Base-by-base conservation (phyloP, 2,888 invertebrate genomes). In the Heteromyza rotundicornis region DNA sequence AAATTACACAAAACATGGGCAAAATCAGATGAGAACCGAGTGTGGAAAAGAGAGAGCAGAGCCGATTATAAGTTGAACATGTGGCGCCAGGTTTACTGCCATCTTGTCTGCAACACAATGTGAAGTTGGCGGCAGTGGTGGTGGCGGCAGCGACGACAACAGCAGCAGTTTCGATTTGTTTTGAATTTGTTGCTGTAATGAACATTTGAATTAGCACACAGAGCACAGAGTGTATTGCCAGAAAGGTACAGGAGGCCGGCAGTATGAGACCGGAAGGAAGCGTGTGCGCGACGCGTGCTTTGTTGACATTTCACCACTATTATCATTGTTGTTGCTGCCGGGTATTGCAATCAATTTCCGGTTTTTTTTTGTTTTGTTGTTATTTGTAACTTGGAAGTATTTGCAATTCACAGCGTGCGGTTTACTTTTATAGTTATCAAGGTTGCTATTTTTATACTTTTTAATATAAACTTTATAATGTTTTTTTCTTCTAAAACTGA, bases 81-180 rank as follows among this genome's bases (percentile, higher is more conserved):
- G 40, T 54, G 59, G 35, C 58, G 56, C 63, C 57, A 60, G 36
- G 14, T 57, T 44, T 52, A 60, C 49, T 49, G 60, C 55, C 63
- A 55, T 58, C 17, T 44, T 59, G 63, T 57, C 63, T 60, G 54
- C 22, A 16, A 17, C 49, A 57, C 19, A 35, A 49, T 35, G 36
- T 40, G 40, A 40, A 40, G 40, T 40, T 40, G 40, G 56, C 50
- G 19, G 57, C 57, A 16, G 20, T 8, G 20, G 49, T 20, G 17
- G 17, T 17, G 20, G 49, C 16, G 20, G 20, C 5, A 40, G 57
- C 57, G 24, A 19, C 17, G 20, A 17, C 19, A 10, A 10, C 49
- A 19, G 49, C 16, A 19, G 20, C 5, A 16, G 52, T 19, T 50
- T 47, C 59, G 53, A 54, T 47, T 36, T 53, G 32, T 59, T 47